Conservation (phyloP, 2,888 invertebrate genomes). For the Idaea biselata region DNA sequence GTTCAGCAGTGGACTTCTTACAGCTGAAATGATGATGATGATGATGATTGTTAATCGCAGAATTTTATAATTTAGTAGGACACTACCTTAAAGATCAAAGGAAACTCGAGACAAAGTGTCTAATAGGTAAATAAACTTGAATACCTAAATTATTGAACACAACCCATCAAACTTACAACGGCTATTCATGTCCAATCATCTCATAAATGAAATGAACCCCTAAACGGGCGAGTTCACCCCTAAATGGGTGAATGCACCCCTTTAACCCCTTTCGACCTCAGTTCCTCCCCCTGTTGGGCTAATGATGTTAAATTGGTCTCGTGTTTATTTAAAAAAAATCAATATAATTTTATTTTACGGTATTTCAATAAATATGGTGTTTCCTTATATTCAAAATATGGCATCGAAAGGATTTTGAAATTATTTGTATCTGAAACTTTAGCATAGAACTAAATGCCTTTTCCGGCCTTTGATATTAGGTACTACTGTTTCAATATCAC, state of each 20-base stretch:
- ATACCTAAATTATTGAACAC: background rate
- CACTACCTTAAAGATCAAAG: background rate
- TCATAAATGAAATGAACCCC: slow-evolving; percentile 1
- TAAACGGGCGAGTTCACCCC: background rate
- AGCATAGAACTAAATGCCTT: too few relatives aligned
- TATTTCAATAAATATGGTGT: too few relatives aligned
- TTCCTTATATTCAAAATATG: too few relatives aligned
- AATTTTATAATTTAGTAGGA: background rate
- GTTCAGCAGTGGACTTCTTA: too few relatives aligned
- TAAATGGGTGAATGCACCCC: slow-evolving; percentile 1
- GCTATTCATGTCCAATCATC: background rate
- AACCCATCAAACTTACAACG: background rate
- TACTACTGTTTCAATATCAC: too few relatives aligned
- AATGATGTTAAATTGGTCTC: background rate
- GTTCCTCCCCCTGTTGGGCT: background rate
- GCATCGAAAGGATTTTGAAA: too few relatives aligned
- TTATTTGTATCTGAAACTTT: too few relatives aligned
- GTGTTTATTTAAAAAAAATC: background rate
- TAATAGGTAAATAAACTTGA: background rate
- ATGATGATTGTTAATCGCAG: background rate
- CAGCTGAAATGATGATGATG: too few relatives aligned
- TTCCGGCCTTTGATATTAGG: too few relatives aligned
- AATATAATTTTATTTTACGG: background rate
- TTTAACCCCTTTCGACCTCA: background rate
- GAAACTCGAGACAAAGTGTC: background rate